Evolutionary conservation across 2,888 invertebrate species (phyloP).

Genomic region (Meiosimyza decipiens): DNA sequence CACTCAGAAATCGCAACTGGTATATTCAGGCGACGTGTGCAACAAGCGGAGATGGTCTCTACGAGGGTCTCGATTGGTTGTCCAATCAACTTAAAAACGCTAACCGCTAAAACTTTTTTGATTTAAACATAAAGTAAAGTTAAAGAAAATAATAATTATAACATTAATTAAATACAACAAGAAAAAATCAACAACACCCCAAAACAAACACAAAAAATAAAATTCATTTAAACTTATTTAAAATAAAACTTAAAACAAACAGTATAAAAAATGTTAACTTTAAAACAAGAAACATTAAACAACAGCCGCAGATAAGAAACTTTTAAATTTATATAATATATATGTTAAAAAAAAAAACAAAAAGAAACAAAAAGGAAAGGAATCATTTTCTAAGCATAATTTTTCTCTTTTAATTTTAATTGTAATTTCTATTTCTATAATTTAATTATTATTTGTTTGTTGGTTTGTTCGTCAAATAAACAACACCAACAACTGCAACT

Average conservation of each 20-base stretch:
- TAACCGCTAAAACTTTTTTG: slow-evolving; percentile 81
- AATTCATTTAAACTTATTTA: slow-evolving; percentile 43
- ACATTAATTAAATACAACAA: slow-evolving; percentile 42
- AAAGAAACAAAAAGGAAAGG: slow-evolving; percentile 27
- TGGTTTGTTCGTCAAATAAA: slow-evolving; percentile 36
- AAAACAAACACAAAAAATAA: slow-evolving; percentile 41
- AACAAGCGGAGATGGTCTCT: slow-evolving; percentile 98
- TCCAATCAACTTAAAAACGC: slow-evolving; percentile 99
- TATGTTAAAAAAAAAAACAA: slow-evolving; percentile 43
- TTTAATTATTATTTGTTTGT: slow-evolving; percentile 37
- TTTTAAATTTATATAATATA: slow-evolving; percentile 50
- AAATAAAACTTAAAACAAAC: slow-evolving; percentile 56
- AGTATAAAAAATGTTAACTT: slow-evolving; percentile 47
- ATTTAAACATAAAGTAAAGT: slow-evolving; percentile 48
- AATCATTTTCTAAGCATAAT: slow-evolving; percentile 43
- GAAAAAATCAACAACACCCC: slow-evolving; percentile 38
- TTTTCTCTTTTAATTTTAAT: slow-evolving; percentile 42
- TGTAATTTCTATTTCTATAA: slow-evolving; percentile 36
- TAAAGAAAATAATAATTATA: slow-evolving; percentile 35
- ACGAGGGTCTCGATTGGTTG: slow-evolving; percentile 99
- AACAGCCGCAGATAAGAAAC: slow-evolving; percentile 44
- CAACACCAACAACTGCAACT: slow-evolving; percentile 40
- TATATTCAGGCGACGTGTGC: slow-evolving; percentile 98
- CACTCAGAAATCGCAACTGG: slow-evolving; percentile 97
- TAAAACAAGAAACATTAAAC: slow-evolving; percentile 34